phyloP scores from a whole-genome alignment of 1,140 invertebrate genomes.

The Spodoptera litura region DNA sequence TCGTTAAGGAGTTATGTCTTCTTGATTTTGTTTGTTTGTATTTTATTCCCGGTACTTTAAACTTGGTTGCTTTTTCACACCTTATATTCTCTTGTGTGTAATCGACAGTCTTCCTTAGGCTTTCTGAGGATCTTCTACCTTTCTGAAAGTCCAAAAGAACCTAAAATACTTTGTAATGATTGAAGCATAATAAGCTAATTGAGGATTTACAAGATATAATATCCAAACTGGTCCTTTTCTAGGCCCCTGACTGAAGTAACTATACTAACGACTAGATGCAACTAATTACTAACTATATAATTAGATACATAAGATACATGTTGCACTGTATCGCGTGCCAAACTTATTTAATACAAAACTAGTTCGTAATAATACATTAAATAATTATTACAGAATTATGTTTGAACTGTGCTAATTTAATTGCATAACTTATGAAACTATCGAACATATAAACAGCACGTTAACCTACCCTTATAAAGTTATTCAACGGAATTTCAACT shows the following conservation, averaged over 20 bases:
- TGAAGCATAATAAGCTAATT: too few species aligned
- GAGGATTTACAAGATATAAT: too few species aligned
- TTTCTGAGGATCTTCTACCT: too few species aligned
- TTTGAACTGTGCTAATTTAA: neutral
- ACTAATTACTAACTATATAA: neutral
- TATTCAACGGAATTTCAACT: too few species aligned
- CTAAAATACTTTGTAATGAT: too few species aligned
- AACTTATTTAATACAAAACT: neutral
- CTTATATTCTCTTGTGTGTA: neutral
- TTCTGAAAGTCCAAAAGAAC: too few species aligned
- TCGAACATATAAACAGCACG: too few species aligned
- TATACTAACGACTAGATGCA: neutral
- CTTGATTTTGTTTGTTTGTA: neutral
- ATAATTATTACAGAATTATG: neutral
- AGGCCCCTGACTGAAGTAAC: too few species aligned
- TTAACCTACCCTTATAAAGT: too few species aligned
- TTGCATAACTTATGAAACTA: constrained; percentile 5
- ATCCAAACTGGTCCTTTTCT: too few species aligned
- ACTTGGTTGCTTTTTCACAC: neutral
- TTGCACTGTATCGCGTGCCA: neutral
- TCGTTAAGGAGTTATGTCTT: neutral
- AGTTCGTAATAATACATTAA: constrained; percentile 3
- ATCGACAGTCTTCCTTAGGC: too few species aligned
- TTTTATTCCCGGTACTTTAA: neutral
- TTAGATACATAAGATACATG: neutral